Evolutionary conservation across 2,113 vertebrate genomes (phyloP).

Genomic region (Colossoma macropomum): DNA sequence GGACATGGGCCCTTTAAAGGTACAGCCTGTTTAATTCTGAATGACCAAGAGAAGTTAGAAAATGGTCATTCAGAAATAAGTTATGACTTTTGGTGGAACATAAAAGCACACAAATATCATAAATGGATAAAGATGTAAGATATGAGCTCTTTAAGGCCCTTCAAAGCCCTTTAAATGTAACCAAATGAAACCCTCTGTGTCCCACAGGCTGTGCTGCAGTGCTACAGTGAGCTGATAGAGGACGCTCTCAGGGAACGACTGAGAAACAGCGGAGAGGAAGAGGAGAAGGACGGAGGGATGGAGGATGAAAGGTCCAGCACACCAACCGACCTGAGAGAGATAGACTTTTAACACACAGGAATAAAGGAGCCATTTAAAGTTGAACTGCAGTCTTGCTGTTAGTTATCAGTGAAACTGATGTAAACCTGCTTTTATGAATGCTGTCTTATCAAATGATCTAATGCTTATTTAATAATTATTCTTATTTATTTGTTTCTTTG

Average conservation of each 20-base stretch:
- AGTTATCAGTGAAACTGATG: slow-evolving; percentile 76
- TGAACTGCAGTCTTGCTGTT: slow-evolving; percentile 50
- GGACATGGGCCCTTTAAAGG: too few relatives aligned
- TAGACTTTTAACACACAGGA: slow-evolving; percentile 72
- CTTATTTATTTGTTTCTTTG: slow-evolving; percentile 68
- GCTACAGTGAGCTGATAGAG: slow-evolving; percentile 79
- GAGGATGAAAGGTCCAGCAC: slow-evolving; percentile 74
- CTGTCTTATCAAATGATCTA: slow-evolving; percentile 47
- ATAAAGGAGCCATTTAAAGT: slow-evolving; percentile 27
- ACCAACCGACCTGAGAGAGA: slow-evolving; percentile 78
- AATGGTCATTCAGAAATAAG: too few relatives aligned
- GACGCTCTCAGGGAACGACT: slow-evolving; percentile 73
- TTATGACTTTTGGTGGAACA: too few relatives aligned
- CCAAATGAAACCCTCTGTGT: background rate
- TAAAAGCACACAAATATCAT: too few relatives aligned
- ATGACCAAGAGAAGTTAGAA: too few relatives aligned
- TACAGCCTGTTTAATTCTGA: too few relatives aligned
- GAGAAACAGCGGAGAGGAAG: slow-evolving; percentile 58
- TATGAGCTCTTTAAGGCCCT: too few relatives aligned
- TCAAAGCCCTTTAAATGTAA: too few relatives aligned
- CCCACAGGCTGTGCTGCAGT: slow-evolving; percentile 74
- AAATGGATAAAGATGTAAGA: too few relatives aligned
- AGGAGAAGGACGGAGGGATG: slow-evolving; percentile 67
- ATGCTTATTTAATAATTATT: slow-evolving; percentile 52
- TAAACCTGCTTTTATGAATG: slow-evolving; percentile 61